Base-by-base conservation (phyloP, 2,797 vertebrate species). In the Enteromius radiatus region DNA sequence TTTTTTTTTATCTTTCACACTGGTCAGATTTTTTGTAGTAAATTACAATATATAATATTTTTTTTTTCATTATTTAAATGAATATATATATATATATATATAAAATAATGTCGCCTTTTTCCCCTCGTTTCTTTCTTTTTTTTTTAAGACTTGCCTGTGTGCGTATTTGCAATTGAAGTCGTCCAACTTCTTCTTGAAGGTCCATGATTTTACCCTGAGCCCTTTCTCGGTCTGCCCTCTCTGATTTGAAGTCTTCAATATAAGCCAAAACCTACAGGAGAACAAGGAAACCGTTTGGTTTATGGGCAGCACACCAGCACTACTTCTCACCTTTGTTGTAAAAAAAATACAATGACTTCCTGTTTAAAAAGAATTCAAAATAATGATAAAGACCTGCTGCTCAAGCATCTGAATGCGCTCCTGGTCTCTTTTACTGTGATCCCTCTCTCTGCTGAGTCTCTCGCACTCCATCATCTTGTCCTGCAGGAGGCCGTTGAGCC, bases 201-300 rank as follows among this genome's bases (percentile, higher is more conserved):
- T 96, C 95, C 54, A 96, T 93, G 68, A 98, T 96, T 87, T 94
- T 92, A 64, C 94, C 92, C 83, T 99, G 98, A 0, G 97, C 98
- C 80, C 96, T 91, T 90, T 99, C 97, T 68, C 97, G 92, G 89
- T 99, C 97, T 0, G 95, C 93, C 67, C 97, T 93, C 86, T 99
- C 98, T 0, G 96, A 98, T 6, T 94, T 94, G 83, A 99, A 99
- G 88, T 99, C 98, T 0, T 99, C 97, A 38, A 94, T 90, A 85
- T 98, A 98, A 73, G 96, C 96, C 4, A 97, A 91, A 21, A 97
- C 94, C 98, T 99, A 88, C 11, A 73, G 45, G 43, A n/a, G 9
- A 41, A 76, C 64, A 21, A 70, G 1, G 0, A 84, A 31, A 12
- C 17, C 11, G 28, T n/a, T 49, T 3, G 15, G n/a, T 59, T 83